Base-by-base conservation (phyloP, 2,888 invertebrate species). In the Torymus aiolomorphi region DNA sequence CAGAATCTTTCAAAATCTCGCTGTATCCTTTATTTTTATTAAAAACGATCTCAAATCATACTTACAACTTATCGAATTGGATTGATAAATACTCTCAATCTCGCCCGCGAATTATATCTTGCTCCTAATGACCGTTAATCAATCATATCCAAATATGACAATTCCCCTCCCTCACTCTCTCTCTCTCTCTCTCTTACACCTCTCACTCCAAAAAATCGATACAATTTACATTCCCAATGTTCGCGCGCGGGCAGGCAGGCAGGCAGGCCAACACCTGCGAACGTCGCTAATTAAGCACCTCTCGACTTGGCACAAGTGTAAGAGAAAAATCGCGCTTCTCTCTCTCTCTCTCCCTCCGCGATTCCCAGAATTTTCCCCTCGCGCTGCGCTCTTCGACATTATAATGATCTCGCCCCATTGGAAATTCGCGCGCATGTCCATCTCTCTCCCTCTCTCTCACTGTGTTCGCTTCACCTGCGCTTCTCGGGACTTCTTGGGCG, bases 401-500 rank as follows among this genome's bases (percentile, higher is more conserved):
- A 76, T 80, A 80, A 76, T 76, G 76, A 80, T 80, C 80, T 69
- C 72, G 51, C 42, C n/a, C 62, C 80, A 67, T 74, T 78, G 75
- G 75, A 78, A 81, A 81, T 75, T 78, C 78, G 62, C 75, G 73
- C n/a, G 5, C 42, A 49, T 61, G 69, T 71, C 72, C 73, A 61
- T 73, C 66, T 73, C 78, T 63, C 57, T 31, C 24, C 71, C 2
- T 14, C n/a, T 14, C 24, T 42, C 20, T 57, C 70, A 24, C 42
- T 24, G 59, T 31, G 31, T 31, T 31, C 51, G 18, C 51, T 78
- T 75, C 80, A 80, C 76, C 81, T 81, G 78, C 76, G 42, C n/a
- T 82, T 82, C 82, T 80, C 67, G 80, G 82, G 82, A 83, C 81
- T 83, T 74, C 81, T 83, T 82, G 81, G 82, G 80, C 78, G 81